These are phyloP conservation scores for Meandrusa payeni DNA, from an alignment of 2,888 invertebrate genomes.

Conservation along the genomic window DNA sequence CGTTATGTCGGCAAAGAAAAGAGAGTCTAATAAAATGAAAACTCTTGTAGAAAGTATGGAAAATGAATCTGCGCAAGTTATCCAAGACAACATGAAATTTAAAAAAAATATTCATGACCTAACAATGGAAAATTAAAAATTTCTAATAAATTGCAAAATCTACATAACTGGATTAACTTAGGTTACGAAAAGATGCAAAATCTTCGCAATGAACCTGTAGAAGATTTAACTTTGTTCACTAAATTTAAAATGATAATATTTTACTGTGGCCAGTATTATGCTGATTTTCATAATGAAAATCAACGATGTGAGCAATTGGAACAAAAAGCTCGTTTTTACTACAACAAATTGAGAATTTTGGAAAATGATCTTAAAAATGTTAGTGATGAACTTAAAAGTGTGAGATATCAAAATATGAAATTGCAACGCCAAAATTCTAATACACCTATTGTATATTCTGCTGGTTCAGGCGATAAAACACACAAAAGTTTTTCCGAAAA, in stretches of 20 bases:
- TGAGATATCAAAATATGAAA: slow-evolving; percentile 35
- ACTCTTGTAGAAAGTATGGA: slow-evolving; percentile 37
- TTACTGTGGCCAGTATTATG: slow-evolving; percentile 50
- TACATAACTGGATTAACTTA: slow-evolving; percentile 44
- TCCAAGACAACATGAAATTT: slow-evolving; percentile 35
- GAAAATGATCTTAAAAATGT: slow-evolving; percentile 40
- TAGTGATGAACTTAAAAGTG: slow-evolving; percentile 39
- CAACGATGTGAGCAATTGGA: slow-evolving; percentile 41
- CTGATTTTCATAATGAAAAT: slow-evolving; percentile 44
- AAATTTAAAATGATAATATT: slow-evolving; percentile 43
- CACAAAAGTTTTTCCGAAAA: slow-evolving; percentile 1
- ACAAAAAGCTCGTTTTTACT: slow-evolving; percentile 49
- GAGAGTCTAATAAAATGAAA: slow-evolving; percentile 38
- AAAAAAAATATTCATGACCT: slow-evolving; percentile 36
- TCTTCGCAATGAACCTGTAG: slow-evolving; percentile 34
- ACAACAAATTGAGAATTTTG: slow-evolving; percentile 47
- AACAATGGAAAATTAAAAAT: slow-evolving; percentile 39
- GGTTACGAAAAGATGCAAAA: slow-evolving; percentile 48
- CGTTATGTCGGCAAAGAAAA: slow-evolving; percentile 43
- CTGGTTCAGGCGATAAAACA: background rate
- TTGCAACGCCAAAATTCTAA: slow-evolving; percentile 26
- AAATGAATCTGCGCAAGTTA: slow-evolving; percentile 39
- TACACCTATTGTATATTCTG: background rate
- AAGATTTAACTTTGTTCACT: slow-evolving; percentile 34
- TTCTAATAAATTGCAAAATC: slow-evolving; percentile 38